Evolutionary conservation across 1,140 invertebrate genomes (phyloP).

Genomic region (Drosophila bifasciata): DNA sequence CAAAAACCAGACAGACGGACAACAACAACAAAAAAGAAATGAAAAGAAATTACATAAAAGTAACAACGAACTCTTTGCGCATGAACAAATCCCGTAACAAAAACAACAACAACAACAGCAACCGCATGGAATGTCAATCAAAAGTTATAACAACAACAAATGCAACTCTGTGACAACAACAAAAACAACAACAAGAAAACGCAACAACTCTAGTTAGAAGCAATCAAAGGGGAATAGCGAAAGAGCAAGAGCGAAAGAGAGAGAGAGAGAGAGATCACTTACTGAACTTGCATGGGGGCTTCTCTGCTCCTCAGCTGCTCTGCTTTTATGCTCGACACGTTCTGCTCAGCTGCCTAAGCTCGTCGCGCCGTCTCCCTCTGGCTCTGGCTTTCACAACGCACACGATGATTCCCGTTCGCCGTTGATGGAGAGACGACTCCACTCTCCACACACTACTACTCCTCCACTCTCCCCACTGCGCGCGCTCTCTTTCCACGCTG

Average conservation of each 20-base stretch:
- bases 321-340: constrained; percentile 13
- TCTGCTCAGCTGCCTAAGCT: constrained; percentile 1
- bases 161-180: constrained; percentile 4
- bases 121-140: constrained; percentile 44
- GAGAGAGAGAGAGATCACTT: constrained; percentile 18
- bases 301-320: constrained; percentile 33
- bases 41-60: constrained; percentile 80
- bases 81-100: constrained; percentile 45
- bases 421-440: constrained; percentile 33
- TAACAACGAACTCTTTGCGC: constrained; percentile 72
- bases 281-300: constrained; percentile 56
- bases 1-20: constrained; percentile 17
- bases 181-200: constrained; percentile 25
- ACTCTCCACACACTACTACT: constrained; percentile 39
- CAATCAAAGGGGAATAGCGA: constrained; percentile 33
- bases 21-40: constrained; percentile 61
- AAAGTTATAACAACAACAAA: constrained; percentile 8
- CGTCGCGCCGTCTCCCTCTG: constrained; percentile 1
- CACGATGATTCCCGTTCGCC: constrained; percentile 57
- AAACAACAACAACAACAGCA: constrained; percentile 18
- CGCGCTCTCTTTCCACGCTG: constrained; percentile 48
- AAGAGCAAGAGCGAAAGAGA: constrained; percentile 25
- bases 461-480: constrained; percentile 30
- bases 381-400: constrained; percentile 70
- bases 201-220: constrained; percentile 41